Conservation (phyloP, 2,113 vertebrate species). For the Tachycineta bicolor region DNA sequence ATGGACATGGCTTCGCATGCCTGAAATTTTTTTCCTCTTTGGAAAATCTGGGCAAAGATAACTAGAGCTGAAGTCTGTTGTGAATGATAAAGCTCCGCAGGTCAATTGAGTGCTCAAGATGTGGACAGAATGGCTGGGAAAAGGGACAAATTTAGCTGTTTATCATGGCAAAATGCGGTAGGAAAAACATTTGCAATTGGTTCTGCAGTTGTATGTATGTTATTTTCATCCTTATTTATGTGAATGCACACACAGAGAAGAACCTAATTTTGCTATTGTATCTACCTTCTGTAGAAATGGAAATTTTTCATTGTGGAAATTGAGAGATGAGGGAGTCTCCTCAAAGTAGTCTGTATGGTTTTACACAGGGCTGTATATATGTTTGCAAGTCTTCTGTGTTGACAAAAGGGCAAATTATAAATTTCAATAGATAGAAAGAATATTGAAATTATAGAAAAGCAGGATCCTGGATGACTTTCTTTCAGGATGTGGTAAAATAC, state of each 20-base stretch:
- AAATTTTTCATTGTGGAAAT: background rate
- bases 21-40: background rate
- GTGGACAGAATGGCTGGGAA: background rate
- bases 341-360: background rate
- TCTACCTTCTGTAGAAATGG: background rate
- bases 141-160: background rate
- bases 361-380: background rate
- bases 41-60: background rate
- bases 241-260: background rate
- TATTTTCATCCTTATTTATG: background rate
- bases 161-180: background rate
- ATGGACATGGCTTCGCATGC: background rate
- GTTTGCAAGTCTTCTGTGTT: background rate
- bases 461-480: background rate
- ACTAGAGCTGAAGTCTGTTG: background rate
- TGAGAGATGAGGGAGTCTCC: background rate
- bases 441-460: background rate
- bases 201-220: background rate
- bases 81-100: background rate
- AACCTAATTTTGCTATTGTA: background rate
- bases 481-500: background rate
- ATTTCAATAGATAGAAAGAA: background rate
- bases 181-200: background rate
- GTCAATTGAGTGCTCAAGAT: background rate
- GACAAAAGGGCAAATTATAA: background rate